These are phyloP conservation scores for Stenichneumon culpator DNA, from an alignment of 2,888 invertebrate genomes.

Conservation along the genomic window DNA sequence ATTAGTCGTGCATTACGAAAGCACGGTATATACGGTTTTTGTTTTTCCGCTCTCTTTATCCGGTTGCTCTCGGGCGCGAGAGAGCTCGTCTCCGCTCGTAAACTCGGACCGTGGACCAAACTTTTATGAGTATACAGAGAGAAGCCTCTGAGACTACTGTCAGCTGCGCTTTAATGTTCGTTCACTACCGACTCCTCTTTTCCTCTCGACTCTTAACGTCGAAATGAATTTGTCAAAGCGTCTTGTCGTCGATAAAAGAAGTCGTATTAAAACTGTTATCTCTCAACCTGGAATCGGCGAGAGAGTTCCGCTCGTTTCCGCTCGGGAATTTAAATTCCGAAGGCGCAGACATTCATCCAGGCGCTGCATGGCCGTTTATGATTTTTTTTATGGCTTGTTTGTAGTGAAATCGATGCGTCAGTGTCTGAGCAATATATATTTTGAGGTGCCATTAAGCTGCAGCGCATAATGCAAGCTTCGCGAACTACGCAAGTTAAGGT, in stretches of 20 bases:
- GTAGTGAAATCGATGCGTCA: background rate
- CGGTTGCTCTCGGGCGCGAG: background rate
- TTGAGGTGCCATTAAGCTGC: background rate
- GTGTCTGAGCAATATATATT: background rate
- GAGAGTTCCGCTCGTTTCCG: background rate
- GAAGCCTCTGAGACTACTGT: conserved; percentile 15
- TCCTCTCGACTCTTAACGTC: conserved; percentile 8
- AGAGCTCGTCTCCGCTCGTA: conserved; percentile 41
- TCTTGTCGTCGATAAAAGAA: background rate
- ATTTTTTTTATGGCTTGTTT: background rate
- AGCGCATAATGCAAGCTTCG: background rate
- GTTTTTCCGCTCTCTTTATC: background rate
- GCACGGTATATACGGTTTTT: conserved; percentile 30
- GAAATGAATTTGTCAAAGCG: conserved; percentile 24
- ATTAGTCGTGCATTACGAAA: conserved; percentile 65
- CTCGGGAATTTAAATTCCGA: background rate
- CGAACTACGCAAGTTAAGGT: too few relatives aligned
- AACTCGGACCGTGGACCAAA: conserved; percentile 37
- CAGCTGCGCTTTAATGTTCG: conserved; percentile 3
- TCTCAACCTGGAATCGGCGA: background rate
- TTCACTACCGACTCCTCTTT: conserved; percentile 2
- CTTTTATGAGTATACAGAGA: conserved; percentile 46
- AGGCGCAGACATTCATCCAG: background rate
- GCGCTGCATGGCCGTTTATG: background rate
- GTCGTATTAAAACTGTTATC: background rate